These are phyloP conservation scores for Ophion slaviceki DNA, from an alignment of 2,888 invertebrate genomes.

Conservation along the genomic window DNA sequence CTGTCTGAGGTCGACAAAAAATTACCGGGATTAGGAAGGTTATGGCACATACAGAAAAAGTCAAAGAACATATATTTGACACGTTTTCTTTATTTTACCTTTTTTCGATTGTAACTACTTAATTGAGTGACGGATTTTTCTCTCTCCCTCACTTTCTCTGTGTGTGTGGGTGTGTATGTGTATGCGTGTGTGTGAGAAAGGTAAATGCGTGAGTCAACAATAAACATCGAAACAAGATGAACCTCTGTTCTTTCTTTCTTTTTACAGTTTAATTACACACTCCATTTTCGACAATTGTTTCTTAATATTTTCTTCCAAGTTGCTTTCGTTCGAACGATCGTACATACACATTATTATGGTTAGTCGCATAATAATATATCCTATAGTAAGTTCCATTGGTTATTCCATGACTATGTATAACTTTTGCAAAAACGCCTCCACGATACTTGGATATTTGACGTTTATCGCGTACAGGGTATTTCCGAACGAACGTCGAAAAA, in stretches of 20 bases:
- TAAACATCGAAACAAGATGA: constrained; percentile 61
- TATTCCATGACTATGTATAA: constrained; percentile 61
- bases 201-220: constrained; percentile 58
- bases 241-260: constrained; percentile 43
- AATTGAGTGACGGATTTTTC: constrained; percentile 42
- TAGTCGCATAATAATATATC: constrained; percentile 49
- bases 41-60: background rate
- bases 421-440: constrained; percentile 45
- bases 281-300: constrained; percentile 40
- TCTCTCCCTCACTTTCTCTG: background rate
- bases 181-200: constrained; percentile 7
- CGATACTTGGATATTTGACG: constrained; percentile 43
- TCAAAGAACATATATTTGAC: constrained; percentile 38
- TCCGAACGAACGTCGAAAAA: background rate
- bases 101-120: constrained; percentile 52
- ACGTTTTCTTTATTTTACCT: constrained; percentile 62
- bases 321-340: constrained; percentile 46
- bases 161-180: background rate
- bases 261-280: constrained; percentile 64
- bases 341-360: constrained; percentile 37
- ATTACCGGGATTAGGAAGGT: background rate
- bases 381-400: constrained; percentile 51
- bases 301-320: background rate
- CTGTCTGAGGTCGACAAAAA: too few species aligned
- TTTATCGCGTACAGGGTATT: constrained; percentile 43